These are phyloP conservation scores for Geotrupes spiniger DNA, from an alignment of 2,888 invertebrate genomes.

Conservation along the genomic window DNA sequence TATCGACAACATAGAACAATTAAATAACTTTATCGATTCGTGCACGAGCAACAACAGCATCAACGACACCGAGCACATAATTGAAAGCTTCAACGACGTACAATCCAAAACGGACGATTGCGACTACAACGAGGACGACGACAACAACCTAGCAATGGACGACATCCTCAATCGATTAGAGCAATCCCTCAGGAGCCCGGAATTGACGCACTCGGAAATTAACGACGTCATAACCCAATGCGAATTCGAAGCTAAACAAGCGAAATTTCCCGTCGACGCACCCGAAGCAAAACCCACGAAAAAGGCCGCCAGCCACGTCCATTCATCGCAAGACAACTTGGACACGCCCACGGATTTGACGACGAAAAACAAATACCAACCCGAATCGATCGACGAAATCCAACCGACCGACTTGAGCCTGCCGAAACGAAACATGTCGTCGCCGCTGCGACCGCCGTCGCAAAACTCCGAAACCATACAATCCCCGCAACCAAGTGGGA, in stretches of 20 bases:
- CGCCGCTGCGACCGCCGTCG: slow-evolving; percentile 59
- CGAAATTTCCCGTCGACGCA: slow-evolving; percentile 15
- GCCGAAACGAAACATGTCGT: slow-evolving; percentile 53
- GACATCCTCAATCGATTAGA: slow-evolving; percentile 65
- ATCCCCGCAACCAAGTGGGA: slow-evolving; percentile 70
- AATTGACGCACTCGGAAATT: slow-evolving; percentile 31
- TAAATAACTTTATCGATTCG: slow-evolving; percentile 41
- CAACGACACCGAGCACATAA: slow-evolving; percentile 16
- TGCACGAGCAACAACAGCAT: slow-evolving; percentile 27
- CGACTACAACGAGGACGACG: slow-evolving; percentile 48
- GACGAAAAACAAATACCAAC: slow-evolving; percentile 39
- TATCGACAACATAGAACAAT: slow-evolving; percentile 39
- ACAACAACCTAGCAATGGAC: slow-evolving; percentile 50
- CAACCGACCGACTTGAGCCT: slow-evolving; percentile 59
- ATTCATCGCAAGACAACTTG: slow-evolving; percentile 9
- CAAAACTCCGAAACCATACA: slow-evolving; percentile 70
- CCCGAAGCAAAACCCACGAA: slow-evolving; percentile 5
- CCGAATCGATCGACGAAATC: slow-evolving; percentile 46
- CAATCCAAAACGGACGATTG: slow-evolving; percentile 41
- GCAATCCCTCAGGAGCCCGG: slow-evolving; percentile 56
- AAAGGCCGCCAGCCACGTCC: slow-evolving; percentile 8
- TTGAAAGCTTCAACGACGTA: slow-evolving; percentile 24
- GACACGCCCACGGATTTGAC: slow-evolving; percentile 29
- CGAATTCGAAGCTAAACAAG: slow-evolving; percentile 16
- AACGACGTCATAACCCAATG: slow-evolving; percentile 21